These are phyloP conservation scores for Danaus chrysippus DNA, from an alignment of 2,888 invertebrate genomes.

Conservation along the genomic window DNA sequence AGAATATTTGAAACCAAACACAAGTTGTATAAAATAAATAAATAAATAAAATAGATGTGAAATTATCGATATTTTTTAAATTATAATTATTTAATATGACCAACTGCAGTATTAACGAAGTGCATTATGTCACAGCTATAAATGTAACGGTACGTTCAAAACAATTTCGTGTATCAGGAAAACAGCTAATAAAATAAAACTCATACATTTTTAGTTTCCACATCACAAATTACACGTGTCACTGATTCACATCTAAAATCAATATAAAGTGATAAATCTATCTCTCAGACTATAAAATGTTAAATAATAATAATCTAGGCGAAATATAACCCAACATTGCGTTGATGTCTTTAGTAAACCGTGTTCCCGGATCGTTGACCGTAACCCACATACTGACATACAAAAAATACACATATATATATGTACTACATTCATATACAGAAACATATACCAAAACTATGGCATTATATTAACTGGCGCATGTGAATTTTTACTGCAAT, in stretches of 20 bases:
- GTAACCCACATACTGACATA: slow-evolving; percentile 42
- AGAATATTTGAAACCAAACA: too few species aligned
- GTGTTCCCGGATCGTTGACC: slow-evolving; percentile 41
- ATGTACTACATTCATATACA: slow-evolving; percentile 5
- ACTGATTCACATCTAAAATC: too few species aligned
- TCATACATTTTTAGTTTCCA: too few species aligned
- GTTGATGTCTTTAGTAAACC: slow-evolving; percentile 54
- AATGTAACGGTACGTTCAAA: slow-evolving; percentile 24
- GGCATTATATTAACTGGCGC: slow-evolving; percentile 38
- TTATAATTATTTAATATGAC: not conserved
- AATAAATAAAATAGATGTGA: not conserved
- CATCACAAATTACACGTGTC: too few species aligned
- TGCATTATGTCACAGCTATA: slow-evolving; percentile 27
- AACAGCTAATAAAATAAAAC: too few species aligned
- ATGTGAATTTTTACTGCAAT: slow-evolving; percentile 62
- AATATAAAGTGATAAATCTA: not conserved
- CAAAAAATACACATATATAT: slow-evolving; percentile 1
- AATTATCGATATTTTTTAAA: not conserved
- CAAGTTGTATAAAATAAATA: not conserved
- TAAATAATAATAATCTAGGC: slow-evolving; percentile 8
- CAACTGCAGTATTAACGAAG: not conserved
- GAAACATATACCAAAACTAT: slow-evolving; percentile 37
- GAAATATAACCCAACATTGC: slow-evolving; percentile 29
- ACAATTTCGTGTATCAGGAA: slow-evolving; percentile 5
- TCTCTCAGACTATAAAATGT: not conserved